phyloP scores from a whole-genome alignment of 92 coral and sea anemone genomes.

The Zoanthus sansibaricus region DNA sequence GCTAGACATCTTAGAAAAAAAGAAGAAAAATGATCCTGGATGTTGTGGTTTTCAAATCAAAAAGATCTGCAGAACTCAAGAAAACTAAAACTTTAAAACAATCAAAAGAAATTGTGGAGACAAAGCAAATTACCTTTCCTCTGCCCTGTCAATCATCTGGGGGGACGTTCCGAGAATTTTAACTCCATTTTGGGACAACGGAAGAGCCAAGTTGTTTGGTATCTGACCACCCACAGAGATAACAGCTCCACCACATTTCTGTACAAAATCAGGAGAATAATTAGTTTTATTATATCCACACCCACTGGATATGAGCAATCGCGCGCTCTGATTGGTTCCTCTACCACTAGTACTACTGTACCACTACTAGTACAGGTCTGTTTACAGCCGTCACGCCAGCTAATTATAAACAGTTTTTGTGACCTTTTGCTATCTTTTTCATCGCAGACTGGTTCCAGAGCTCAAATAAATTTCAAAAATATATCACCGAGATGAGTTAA shows the following conservation, averaged over 20 bases:
- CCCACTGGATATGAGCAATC: too few relatives aligned
- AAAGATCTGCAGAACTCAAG: background rate
- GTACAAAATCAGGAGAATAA: background rate
- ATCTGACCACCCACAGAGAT: conserved; percentile 99
- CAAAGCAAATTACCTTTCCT: conserved; percentile 78
- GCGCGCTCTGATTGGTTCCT: too few relatives aligned
- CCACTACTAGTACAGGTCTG: too few relatives aligned
- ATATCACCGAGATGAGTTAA: too few relatives aligned
- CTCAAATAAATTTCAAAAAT: too few relatives aligned
- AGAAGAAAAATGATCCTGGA: background rate
- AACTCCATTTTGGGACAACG: conserved; percentile 85
- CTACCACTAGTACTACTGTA: too few relatives aligned
- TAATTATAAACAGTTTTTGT: too few relatives aligned
- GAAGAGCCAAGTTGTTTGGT: conserved; percentile 95
- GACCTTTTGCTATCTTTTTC: too few relatives aligned
- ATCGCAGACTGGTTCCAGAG: too few relatives aligned
- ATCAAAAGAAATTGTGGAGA: too few relatives aligned
- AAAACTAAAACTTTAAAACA: background rate
- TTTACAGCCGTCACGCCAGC: too few relatives aligned
- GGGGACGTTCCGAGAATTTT: conserved; percentile 95
- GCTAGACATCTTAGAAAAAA: too few relatives aligned
- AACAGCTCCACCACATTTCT: conserved; percentile 83
- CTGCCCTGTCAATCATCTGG: conserved; percentile 96
- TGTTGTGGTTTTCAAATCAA: background rate
- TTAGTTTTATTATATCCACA: background rate